phyloP scores from a whole-genome alignment of 2,888 invertebrate species.

The Acrocera orbiculus region DNA sequence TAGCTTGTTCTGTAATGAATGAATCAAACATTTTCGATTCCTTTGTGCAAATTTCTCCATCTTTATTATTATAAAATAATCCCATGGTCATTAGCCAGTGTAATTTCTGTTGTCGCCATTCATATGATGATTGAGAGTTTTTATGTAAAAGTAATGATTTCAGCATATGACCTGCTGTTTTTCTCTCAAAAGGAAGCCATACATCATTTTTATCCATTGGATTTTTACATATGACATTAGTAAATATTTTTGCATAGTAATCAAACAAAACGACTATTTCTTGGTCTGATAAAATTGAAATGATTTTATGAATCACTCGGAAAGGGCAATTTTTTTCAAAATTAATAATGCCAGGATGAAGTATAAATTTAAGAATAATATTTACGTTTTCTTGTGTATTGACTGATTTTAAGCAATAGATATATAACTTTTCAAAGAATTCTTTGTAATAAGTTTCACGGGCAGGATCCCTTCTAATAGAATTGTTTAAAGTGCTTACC shows the following conservation, averaged over 20 bases:
- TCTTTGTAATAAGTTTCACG: constrained; percentile 29
- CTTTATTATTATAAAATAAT: constrained; percentile 40
- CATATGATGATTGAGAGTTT: constrained; percentile 22
- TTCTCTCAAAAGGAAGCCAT: constrained; percentile 51
- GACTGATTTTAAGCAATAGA: constrained; percentile 35
- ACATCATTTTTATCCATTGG: constrained; percentile 25
- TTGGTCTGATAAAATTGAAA: constrained; percentile 38
- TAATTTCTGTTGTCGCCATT: constrained; percentile 49
- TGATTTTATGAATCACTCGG: constrained; percentile 44
- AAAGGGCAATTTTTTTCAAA: constrained; percentile 54
- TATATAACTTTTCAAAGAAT: constrained; percentile 33
- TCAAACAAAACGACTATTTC: constrained; percentile 46
- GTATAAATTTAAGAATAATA: constrained; percentile 43
- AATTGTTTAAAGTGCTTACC: constrained; percentile 42
- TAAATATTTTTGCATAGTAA: constrained; percentile 42
- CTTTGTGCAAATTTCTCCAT: constrained; percentile 16
- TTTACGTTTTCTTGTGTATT: constrained; percentile 34
- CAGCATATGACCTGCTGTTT: constrained; percentile 43
- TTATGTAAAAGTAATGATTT: constrained; percentile 31
- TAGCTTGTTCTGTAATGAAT: constrained; percentile 45
- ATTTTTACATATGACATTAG: constrained; percentile 36
- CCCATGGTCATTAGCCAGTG: constrained; percentile 45
- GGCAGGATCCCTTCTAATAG: constrained; percentile 18
- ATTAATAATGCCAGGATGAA: constrained; percentile 52
- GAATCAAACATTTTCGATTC: constrained; percentile 22